phyloP scores from a whole-genome alignment of 2,113 vertebrate genomes.

The Hyla sarda region DNA sequence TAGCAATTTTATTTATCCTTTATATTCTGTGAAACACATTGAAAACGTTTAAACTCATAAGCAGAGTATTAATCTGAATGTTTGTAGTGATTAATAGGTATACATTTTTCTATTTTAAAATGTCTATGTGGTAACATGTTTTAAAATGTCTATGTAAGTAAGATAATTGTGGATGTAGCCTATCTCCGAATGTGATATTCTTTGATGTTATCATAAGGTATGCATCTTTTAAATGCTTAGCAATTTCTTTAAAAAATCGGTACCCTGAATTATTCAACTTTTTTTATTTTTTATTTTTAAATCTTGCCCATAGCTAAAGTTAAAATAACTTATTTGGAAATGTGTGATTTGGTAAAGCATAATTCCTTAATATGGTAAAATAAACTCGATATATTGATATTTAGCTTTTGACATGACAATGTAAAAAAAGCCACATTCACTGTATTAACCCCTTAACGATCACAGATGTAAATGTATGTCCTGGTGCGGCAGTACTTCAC shows the following conservation, averaged over 20 bases:
- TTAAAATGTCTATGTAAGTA: neutral
- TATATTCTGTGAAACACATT: neutral
- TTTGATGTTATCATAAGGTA: neutral
- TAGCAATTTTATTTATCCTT: neutral
- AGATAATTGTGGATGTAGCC: slow-evolving; percentile 26
- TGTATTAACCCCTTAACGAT: too few relatives aligned
- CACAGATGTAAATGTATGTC: too few relatives aligned
- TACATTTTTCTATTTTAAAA: slow-evolving; percentile 51
- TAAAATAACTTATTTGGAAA: too few relatives aligned
- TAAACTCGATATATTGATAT: too few relatives aligned
- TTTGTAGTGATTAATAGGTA: slow-evolving; percentile 77
- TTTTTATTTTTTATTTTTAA: too few relatives aligned
- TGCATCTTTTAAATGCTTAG: neutral
- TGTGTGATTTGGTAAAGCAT: too few relatives aligned
- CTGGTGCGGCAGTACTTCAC: too few relatives aligned
- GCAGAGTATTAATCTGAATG: slow-evolving; percentile 78
- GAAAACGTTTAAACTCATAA: slow-evolving; percentile 66
- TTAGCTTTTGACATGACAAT: too few relatives aligned
- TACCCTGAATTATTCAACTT: too few relatives aligned
- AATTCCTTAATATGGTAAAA: too few relatives aligned
- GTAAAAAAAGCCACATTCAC: too few relatives aligned
- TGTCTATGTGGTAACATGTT: neutral
- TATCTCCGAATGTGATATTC: neutral
- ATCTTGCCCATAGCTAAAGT: too few relatives aligned
- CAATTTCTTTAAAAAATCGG: neutral